These are phyloP conservation scores for Dascillus cervinus DNA, from an alignment of 2,888 invertebrate species.

Conservation along the genomic window DNA sequence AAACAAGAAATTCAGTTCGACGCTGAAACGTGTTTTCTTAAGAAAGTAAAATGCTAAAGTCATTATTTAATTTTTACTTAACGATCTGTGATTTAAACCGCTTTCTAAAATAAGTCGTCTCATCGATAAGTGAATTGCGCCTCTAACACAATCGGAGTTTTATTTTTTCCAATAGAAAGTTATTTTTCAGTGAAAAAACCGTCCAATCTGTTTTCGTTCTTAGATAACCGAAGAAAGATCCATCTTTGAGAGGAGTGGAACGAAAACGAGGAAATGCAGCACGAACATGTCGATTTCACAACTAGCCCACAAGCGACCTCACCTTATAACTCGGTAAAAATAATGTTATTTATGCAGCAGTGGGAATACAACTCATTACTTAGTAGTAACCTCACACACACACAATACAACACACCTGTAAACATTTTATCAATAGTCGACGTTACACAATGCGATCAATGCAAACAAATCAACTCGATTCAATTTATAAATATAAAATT, in stretches of 20 bases:
- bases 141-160: too few relatives aligned
- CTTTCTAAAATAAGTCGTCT: too few relatives aligned
- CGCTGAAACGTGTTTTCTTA: too few relatives aligned
- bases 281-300: slow-evolving; percentile 11
- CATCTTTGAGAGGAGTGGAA: slow-evolving; percentile 2
- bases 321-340: slow-evolving; percentile 9
- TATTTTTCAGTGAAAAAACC: neutral
- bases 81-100: slow-evolving; percentile 2
- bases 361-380: slow-evolving; percentile 9
- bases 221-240: neutral
- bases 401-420: too few relatives aligned
- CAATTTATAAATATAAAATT: too few relatives aligned
- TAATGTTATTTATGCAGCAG: slow-evolving; percentile 7
- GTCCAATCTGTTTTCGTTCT: neutral
- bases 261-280: slow-evolving; percentile 7
- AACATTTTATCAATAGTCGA: too few relatives aligned
- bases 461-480: too few relatives aligned
- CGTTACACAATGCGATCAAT: too few relatives aligned
- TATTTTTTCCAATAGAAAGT: too few relatives aligned
- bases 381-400: slow-evolving; percentile 9
- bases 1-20: too few relatives aligned
- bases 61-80: slow-evolving; percentile 3
- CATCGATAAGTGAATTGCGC: too few relatives aligned
- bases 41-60: slow-evolving; percentile 8
- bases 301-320: slow-evolving; percentile 12